Evolutionary conservation across 2,797 vertebrate species (phyloP).

Genomic region (Dromococcyx pavoninus): DNA sequence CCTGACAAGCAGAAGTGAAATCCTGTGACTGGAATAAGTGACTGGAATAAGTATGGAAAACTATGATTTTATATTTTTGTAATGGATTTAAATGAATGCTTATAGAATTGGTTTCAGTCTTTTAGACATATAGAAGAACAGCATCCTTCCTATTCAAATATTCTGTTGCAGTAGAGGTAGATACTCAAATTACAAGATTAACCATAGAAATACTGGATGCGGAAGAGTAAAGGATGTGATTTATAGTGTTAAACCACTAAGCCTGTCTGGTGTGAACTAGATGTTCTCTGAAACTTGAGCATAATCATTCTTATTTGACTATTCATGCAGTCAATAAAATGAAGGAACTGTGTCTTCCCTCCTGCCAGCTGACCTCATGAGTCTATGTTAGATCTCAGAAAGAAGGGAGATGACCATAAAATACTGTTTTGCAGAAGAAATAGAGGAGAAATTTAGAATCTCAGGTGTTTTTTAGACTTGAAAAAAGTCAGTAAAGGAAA

Average conservation of each 20-base stretch:
- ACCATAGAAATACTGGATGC: not conserved
- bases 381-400: not conserved
- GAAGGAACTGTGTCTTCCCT: slow-evolving; percentile 37
- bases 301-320: slow-evolving; percentile 17
- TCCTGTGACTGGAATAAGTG: not conserved
- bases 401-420: not conserved
- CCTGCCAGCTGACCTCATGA: not conserved
- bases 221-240: not conserved
- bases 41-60: not conserved
- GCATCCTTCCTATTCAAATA: not conserved
- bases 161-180: not conserved
- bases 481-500: not conserved
- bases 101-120: not conserved
- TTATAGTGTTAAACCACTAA: slow-evolving; percentile 8
- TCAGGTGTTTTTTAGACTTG: not conserved
- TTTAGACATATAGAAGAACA: not conserved
- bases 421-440: not conserved
- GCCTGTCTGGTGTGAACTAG: slow-evolving; percentile 6
- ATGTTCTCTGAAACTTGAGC: slow-evolving; percentile 37
- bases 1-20: not conserved
- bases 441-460: not conserved
- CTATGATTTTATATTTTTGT: not conserved
- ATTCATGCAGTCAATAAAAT: slow-evolving; percentile 54
- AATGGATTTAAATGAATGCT: not conserved
- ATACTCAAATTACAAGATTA: not conserved